Conservation (phyloP, 2,797 vertebrate species). For the Oryzias dopingdopingensis region DNA sequence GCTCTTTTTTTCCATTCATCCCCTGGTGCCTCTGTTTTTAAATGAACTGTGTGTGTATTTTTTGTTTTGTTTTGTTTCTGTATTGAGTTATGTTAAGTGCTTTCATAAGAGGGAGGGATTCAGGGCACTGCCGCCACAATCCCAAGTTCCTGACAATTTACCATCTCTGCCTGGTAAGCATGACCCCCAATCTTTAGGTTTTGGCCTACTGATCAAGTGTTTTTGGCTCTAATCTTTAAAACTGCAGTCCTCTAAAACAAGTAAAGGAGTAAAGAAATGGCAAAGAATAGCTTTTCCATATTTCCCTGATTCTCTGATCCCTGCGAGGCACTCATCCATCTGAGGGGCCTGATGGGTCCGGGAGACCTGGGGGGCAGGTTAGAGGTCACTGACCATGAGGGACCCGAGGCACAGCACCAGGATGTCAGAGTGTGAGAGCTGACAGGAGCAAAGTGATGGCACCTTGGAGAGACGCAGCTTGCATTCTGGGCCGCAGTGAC, state of each 20-base stretch:
- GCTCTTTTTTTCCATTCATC: slow-evolving; percentile 59
- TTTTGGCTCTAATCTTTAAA: slow-evolving; percentile 37
- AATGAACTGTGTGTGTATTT: slow-evolving; percentile 51
- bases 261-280: slow-evolving; percentile 29
- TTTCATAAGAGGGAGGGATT: slow-evolving; percentile 53
- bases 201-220: slow-evolving; percentile 31
- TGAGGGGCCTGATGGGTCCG: slow-evolving; percentile 44
- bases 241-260: too few species aligned
- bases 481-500: slow-evolving; percentile 53
- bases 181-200: slow-evolving; percentile 45
- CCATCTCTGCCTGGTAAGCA: slow-evolving; percentile 51
- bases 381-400: slow-evolving; percentile 53
- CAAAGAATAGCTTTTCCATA: slow-evolving; percentile 59
- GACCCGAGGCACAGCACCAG: slow-evolving; percentile 48
- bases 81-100: slow-evolving; percentile 63
- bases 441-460: slow-evolving; percentile 67
- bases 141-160: slow-evolving; percentile 56
- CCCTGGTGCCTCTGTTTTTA: slow-evolving; percentile 56
- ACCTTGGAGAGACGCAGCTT: slow-evolving; percentile 60
- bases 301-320: slow-evolving; percentile 55
- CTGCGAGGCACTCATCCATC: slow-evolving; percentile 57
- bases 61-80: slow-evolving; percentile 49
- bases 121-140: slow-evolving; percentile 56
- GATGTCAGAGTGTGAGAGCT: slow-evolving; percentile 53
- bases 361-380: slow-evolving; percentile 28